Evolutionary conservation across 2,113 vertebrate species (phyloP).

Genomic region (Cyanoramphus novaezelandiae): DNA sequence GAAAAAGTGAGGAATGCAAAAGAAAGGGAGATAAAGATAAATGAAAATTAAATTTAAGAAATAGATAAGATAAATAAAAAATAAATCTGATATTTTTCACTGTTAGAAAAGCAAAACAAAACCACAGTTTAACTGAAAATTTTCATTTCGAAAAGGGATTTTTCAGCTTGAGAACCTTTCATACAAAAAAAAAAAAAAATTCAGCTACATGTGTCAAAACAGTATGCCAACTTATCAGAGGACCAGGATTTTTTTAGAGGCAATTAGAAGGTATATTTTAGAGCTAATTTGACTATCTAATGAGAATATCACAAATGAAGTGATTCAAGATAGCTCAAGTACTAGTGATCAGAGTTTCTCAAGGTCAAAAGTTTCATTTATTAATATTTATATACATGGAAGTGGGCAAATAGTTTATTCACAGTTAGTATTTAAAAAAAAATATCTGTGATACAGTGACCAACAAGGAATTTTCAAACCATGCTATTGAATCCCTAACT

Average conservation of each 20-base stretch:
- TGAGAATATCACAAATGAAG: slow-evolving; percentile 62
- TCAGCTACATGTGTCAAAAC: slow-evolving; percentile 45
- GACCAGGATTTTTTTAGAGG: slow-evolving; percentile 59
- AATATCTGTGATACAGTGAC: slow-evolving; percentile 41
- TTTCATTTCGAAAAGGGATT: not conserved
- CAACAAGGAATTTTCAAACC: slow-evolving; percentile 46
- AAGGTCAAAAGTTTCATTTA: slow-evolving; percentile 56
- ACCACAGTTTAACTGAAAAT: not conserved
- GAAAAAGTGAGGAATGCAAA: not conserved
- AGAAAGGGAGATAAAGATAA: not conserved
- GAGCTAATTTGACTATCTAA: slow-evolving; percentile 70
- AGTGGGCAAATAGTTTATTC: slow-evolving; percentile 60
- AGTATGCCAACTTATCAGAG: slow-evolving; percentile 54
- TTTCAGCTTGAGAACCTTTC: slow-evolving; percentile 15
- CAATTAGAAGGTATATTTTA: slow-evolving; percentile 70
- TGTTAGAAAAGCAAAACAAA: not conserved
- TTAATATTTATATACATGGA: slow-evolving; percentile 68
- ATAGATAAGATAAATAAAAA: not conserved
- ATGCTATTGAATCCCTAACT: slow-evolving; percentile 42
- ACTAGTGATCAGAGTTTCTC: slow-evolving; percentile 51
- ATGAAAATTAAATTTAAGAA: not conserved
- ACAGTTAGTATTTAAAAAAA: slow-evolving; percentile 39
- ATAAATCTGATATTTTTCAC: not conserved
- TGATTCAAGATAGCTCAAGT: slow-evolving; percentile 61
- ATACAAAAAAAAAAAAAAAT: slow-evolving; percentile 15